These are phyloP conservation scores for Cottus gobio DNA, from an alignment of 2,113 vertebrate species.

Conservation along the genomic window DNA sequence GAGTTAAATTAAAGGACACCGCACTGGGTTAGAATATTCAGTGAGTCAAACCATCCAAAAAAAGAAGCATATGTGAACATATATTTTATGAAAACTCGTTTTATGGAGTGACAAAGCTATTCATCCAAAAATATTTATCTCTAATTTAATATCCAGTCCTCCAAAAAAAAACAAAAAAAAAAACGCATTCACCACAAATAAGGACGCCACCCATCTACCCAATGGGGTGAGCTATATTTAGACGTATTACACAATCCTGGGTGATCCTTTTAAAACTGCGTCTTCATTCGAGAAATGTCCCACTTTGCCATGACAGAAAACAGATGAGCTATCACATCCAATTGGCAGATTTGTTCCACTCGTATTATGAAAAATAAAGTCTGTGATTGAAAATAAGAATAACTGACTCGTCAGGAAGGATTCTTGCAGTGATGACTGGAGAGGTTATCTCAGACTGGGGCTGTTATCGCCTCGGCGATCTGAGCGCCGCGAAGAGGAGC, in stretches of 20 bases:
- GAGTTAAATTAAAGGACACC: slow-evolving; percentile 58
- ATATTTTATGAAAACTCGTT: slow-evolving; percentile 15
- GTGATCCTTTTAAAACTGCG: slow-evolving; percentile 44
- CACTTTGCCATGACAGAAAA: slow-evolving; percentile 54
- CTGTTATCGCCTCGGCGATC: slow-evolving; percentile 2
- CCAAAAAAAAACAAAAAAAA: not conserved
- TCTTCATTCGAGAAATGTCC: slow-evolving; percentile 48
- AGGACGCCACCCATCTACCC: slow-evolving; percentile 15
- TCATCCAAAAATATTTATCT: slow-evolving; percentile 13
- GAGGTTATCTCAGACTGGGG: slow-evolving; percentile 44
- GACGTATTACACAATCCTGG: slow-evolving; percentile 25
- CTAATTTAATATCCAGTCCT: slow-evolving; percentile 5
- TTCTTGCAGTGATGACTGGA: slow-evolving; percentile 35
- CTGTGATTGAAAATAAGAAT: slow-evolving; percentile 60
- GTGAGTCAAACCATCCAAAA: not conserved
- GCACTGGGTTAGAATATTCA: slow-evolving; percentile 24
- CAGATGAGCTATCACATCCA: slow-evolving; percentile 66
- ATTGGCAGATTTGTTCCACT: slow-evolving; percentile 64
- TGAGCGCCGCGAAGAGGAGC: slow-evolving; percentile 19
- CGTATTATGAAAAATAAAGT: slow-evolving; percentile 52
- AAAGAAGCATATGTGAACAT: not conserved
- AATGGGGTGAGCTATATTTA: slow-evolving; percentile 16
- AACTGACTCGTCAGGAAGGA: slow-evolving; percentile 62
- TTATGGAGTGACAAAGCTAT: not conserved
- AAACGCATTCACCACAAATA: slow-evolving; percentile 5